Percentiles rank a stretch among this genome's conserved stretches.
These are phyloP conservation scores for Perca schrenkii DNA, from an alignment of 2,113 vertebrate species.

Conservation along the genomic window DNA sequence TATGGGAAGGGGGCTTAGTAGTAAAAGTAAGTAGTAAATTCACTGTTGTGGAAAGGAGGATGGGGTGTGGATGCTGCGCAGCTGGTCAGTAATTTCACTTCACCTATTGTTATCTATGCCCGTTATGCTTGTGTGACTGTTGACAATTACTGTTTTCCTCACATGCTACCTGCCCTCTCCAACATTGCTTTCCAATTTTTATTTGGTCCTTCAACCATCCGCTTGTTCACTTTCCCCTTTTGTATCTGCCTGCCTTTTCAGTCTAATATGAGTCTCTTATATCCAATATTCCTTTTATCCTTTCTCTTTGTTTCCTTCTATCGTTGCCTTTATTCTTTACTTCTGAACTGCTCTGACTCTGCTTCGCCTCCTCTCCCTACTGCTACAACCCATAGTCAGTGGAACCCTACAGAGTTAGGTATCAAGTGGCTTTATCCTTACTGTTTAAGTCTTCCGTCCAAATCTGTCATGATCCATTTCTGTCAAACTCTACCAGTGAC, in stretches of 20 bases:
- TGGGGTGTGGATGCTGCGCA: neutral
- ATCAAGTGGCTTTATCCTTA: neutral
- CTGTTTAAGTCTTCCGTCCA: neutral
- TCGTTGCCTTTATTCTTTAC: neutral
- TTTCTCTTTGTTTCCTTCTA: neutral
- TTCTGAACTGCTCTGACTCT: neutral
- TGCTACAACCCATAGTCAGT: neutral
- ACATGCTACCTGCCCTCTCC: neutral
- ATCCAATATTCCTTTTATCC: neutral
- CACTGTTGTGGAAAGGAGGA: neutral
- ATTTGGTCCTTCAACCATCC: conserved; percentile 3
- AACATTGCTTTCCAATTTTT: conserved; percentile 6
- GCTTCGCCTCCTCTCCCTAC: neutral
- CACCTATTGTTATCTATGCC: conserved; percentile 14
- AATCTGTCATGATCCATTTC: conserved; percentile 1
- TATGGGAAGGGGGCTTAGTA: neutral
- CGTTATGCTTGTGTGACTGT: conserved; percentile 22
- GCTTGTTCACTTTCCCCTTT: conserved; percentile 8
- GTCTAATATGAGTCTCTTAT: too few species aligned
- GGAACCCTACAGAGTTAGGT: neutral
- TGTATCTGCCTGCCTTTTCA: neutral
- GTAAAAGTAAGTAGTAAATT: neutral
- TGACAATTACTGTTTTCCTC: conserved; percentile 36
- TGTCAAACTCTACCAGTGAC: conserved; percentile 10
- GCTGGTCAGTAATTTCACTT: conserved; percentile 37